These are phyloP conservation scores for Eucriotettix oculatus DNA, from an alignment of 2,888 invertebrate species.

Conservation along the genomic window DNA sequence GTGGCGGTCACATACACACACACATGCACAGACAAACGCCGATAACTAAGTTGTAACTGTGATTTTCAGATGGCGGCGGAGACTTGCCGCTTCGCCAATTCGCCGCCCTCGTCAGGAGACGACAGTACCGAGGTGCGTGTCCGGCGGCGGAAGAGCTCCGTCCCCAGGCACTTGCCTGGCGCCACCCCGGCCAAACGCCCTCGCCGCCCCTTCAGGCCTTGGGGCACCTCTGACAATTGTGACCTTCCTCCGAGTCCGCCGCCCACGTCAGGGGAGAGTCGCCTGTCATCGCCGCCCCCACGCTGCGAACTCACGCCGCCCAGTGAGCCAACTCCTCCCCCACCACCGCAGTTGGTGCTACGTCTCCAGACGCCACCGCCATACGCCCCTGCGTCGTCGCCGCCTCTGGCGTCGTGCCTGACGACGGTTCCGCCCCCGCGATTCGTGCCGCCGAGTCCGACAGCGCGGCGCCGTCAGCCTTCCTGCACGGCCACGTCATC, in stretches of 20 bases:
- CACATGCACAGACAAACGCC: too few relatives aligned
- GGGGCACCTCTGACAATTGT: neutral
- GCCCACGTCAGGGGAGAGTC: neutral
- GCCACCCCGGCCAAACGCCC: neutral
- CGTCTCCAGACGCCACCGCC: neutral
- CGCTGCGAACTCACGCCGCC: conserved; percentile 1
- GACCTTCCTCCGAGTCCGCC: neutral
- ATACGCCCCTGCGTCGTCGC: neutral
- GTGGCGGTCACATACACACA: too few relatives aligned
- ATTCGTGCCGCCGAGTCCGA: neutral
- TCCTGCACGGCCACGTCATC: conserved; percentile 3
- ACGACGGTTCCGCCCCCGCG: neutral
- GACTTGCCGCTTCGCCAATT: neutral
- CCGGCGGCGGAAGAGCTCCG: conserved; percentile 30
- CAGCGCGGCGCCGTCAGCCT: conserved; percentile 8
- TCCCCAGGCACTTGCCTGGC: neutral
- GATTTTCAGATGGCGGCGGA: too few relatives aligned
- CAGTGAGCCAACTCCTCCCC: neutral
- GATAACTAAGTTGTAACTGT: too few relatives aligned
- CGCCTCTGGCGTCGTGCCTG: neutral
- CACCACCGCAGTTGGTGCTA: neutral
- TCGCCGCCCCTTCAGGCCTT: neutral
- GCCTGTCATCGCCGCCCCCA: neutral
- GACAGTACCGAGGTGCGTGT: conserved; percentile 28
- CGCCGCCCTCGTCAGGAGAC: conserved; percentile 23